A percentile compares a stretch with the other conserved stretches of the same genome.
phyloP scores from a whole-genome alignment of 2,888 invertebrate species.

The Pseudococcus jackbeardsleyi region DNA sequence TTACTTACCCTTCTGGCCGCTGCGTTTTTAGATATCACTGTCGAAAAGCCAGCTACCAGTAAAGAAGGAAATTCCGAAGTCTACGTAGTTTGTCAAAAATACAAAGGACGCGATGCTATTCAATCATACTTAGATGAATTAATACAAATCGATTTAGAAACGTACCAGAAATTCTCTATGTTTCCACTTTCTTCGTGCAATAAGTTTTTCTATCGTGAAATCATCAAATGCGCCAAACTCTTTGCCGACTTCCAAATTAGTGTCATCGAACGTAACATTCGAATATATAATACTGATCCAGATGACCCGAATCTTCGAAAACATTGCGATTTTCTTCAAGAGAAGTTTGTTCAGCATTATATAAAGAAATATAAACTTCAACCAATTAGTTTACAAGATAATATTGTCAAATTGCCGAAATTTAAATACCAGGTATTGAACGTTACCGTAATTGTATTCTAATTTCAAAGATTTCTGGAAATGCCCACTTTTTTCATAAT shows the following conservation, averaged over 20 bases:
- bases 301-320: conserved; percentile 35
- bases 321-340: conserved; percentile 56
- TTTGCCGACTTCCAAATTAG: not conserved
- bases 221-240: not conserved
- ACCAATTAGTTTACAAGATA: conserved; percentile 39
- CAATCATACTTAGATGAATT: conserved; percentile 70
- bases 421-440: conserved; percentile 3
- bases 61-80: conserved; percentile 95
- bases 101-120: conserved; percentile 67
- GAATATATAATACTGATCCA: not conserved
- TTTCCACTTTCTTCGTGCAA: conserved; percentile 8
- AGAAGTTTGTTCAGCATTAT: conserved; percentile 39
- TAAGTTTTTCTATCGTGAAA: conserved; percentile 31
- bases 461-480: not conserved
- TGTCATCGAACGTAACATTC: conserved; percentile 59
- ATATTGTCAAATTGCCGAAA: not conserved
- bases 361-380: conserved; percentile 20
- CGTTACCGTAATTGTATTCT: not conserved
- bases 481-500: not conserved
- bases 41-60: conserved; percentile 93
- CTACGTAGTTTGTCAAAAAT: conserved; percentile 83
- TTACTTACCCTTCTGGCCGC: conserved; percentile 85
- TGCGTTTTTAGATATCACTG: conserved; percentile 79
- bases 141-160: conserved; percentile 60
- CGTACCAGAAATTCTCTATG: conserved; percentile 48